phyloP scores from a whole-genome alignment of 2,113 vertebrate species.

The Ptilonorhynchus violaceus region DNA sequence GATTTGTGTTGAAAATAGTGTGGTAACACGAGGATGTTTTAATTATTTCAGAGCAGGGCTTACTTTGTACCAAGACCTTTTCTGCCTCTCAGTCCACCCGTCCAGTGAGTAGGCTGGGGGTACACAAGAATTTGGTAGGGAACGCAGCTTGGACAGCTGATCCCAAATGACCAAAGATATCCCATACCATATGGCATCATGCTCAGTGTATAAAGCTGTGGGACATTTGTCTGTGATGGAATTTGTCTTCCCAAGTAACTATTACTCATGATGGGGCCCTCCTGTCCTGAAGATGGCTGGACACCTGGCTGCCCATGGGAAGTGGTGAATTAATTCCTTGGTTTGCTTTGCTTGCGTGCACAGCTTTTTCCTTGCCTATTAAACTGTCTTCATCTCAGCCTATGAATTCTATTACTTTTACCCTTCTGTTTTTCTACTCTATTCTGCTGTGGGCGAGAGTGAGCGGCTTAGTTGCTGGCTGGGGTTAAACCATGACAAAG shows the following conservation, averaged over 20 bases:
- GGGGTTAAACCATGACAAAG: not conserved
- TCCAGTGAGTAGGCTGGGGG: not conserved
- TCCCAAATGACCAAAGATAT: not conserved
- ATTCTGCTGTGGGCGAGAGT: not conserved
- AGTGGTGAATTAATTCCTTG: not conserved
- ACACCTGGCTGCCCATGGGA: not conserved
- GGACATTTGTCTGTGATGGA: not conserved
- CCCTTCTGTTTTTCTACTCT: not conserved
- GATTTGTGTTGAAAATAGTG: not conserved
- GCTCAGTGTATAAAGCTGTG: not conserved
- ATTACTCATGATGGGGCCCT: accelerated
- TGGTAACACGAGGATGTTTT: not conserved
- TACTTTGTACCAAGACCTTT: not conserved
- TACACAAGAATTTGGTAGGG: not conserved
- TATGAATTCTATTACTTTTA: not conserved
- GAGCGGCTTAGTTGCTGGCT: not conserved
- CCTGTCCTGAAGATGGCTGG: not conserved
- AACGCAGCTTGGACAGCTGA: not conserved
- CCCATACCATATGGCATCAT: not conserved
- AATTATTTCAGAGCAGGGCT: not conserved
- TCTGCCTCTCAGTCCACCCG: not conserved
- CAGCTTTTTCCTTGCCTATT: accelerated
- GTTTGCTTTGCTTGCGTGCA: not conserved
- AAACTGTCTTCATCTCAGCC: not conserved
- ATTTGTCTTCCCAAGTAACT: not conserved